A percentile compares a stretch with the other conserved stretches of the same genome.
Conservation (phyloP, 1,140 invertebrate species). For the Mylabris phalerata region DNA sequence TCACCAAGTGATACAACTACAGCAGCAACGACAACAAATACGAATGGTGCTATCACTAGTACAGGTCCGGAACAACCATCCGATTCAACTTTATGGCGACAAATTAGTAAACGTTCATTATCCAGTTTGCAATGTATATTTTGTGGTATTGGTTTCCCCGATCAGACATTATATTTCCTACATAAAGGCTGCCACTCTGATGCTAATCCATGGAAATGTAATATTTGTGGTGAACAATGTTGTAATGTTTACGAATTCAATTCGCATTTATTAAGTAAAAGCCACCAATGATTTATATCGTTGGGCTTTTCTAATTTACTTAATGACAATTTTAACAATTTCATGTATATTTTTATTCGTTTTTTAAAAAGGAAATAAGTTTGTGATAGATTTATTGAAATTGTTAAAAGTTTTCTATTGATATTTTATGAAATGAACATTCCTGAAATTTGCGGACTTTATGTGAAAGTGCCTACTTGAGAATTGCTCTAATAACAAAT, state of each 20-base stretch:
- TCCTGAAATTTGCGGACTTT: not conserved
- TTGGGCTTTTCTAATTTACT: not conserved
- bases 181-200: conserved; percentile 97
- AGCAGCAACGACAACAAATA: conserved; percentile 28
- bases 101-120: conserved; percentile 34
- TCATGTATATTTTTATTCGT: no score
- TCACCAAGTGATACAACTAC: conserved; percentile 38
- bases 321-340: no score
- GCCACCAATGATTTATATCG: conserved; percentile 57
- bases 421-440: conserved; percentile 2
- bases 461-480: conserved; percentile 7
- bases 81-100: conserved; percentile 38
- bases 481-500: conserved; percentile 12
- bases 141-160: conserved; percentile 90
- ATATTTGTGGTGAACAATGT: conserved; percentile 91
- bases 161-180: conserved; percentile 91
- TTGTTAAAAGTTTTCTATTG: conserved; percentile 1
- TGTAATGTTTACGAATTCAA: conserved; percentile 94
- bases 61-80: conserved; percentile 49
- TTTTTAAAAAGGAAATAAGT: not conserved
- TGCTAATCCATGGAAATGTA: conserved; percentile 96
- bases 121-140: conserved; percentile 58
- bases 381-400: conserved; percentile 9
- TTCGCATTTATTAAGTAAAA: conserved; percentile 89
- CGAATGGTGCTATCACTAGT: conserved; percentile 59